These are phyloP conservation scores for Riparia riparia DNA, from an alignment of 2,113 vertebrate species.

Conservation along the genomic window DNA sequence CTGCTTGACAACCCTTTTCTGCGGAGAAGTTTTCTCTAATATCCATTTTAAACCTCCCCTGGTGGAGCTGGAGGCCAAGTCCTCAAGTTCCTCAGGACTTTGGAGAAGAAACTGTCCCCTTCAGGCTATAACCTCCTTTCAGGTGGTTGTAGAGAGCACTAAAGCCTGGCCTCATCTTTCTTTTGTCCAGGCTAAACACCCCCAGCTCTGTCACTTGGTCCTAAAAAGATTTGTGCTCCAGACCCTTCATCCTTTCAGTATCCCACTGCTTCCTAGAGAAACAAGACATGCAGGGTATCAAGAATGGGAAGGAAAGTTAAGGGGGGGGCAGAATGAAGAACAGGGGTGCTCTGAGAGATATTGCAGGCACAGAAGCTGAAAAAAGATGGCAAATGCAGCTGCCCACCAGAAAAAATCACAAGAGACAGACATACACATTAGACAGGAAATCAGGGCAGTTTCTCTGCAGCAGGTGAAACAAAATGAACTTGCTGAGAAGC, in stretches of 20 bases:
- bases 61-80: background rate
- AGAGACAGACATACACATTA: background rate
- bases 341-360: background rate
- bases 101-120: background rate
- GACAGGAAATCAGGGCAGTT: background rate
- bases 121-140: background rate
- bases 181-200: background rate
- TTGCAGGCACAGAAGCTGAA: background rate
- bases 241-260: background rate
- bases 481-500: background rate
- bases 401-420: background rate
- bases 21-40: background rate
- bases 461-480: background rate
- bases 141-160: background rate
- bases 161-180: background rate
- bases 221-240: background rate
- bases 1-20: background rate
- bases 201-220: background rate
- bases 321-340: background rate
- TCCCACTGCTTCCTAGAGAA: background rate
- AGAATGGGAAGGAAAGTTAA: background rate
- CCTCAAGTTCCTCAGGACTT: background rate
- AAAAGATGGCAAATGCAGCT: background rate
- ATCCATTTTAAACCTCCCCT: background rate
- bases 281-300: rapidly evolving